Conservation (phyloP, 2,888 invertebrate genomes). For the Gisinianus flammeolus region DNA sequence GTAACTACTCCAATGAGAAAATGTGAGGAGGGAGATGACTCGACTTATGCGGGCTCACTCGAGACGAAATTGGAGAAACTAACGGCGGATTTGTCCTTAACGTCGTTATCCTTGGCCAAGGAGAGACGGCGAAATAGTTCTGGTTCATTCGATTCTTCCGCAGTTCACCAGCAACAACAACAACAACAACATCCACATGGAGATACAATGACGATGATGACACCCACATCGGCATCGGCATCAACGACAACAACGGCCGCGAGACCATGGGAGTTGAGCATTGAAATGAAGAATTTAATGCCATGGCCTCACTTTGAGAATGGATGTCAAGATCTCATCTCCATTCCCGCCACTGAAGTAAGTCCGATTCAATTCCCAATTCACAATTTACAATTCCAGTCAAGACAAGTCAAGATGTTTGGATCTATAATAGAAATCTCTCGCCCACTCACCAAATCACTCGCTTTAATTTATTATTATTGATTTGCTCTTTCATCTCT, state of each 20-base stretch:
- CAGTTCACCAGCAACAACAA: not conserved
- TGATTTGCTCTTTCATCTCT: not conserved
- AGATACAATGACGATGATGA: not conserved
- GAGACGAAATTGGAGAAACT: too few relatives aligned
- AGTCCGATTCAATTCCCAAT: constrained; percentile 13
- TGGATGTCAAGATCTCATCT: constrained; percentile 61
- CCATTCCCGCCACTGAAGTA: constrained; percentile 60
- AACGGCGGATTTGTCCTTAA: not conserved
- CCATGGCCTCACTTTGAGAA: constrained; percentile 60
- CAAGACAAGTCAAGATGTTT: too few relatives aligned
- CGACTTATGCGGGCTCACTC: too few relatives aligned
- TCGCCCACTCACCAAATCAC: not conserved
- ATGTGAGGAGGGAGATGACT: too few relatives aligned
- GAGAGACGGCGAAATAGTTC: not conserved
- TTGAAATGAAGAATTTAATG: constrained; percentile 60
- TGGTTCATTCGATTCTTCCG: constrained; percentile 43
- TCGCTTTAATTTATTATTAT: not conserved
- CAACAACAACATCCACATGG: constrained; percentile 18
- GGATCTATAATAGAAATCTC: too few relatives aligned
- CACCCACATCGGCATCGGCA: not conserved
- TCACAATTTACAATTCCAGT: too few relatives aligned
- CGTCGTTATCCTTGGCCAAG: not conserved
- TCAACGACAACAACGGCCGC: constrained; percentile 15
- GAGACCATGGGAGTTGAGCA: constrained; percentile 59
- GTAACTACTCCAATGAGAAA: too few relatives aligned